Evolutionary conservation across 2,113 vertebrate genomes (phyloP).

Genomic region (Lophotis ruficrista): DNA sequence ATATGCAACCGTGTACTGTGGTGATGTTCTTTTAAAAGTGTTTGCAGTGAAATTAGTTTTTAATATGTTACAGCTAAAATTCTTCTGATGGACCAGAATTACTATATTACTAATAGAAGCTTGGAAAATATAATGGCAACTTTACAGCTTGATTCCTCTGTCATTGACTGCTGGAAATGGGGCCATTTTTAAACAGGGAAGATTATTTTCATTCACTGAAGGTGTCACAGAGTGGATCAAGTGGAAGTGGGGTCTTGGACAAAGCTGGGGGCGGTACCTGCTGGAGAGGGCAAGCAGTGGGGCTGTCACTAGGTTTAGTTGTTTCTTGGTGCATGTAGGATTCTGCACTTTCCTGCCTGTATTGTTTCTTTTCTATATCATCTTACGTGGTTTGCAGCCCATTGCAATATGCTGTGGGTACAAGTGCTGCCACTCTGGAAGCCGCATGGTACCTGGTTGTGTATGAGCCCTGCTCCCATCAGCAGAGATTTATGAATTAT

Average conservation of each 20-base stretch:
- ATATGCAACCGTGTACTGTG: background rate
- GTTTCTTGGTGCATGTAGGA: background rate
- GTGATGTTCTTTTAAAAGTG: background rate
- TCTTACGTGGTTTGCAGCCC: background rate
- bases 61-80: background rate
- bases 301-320: background rate
- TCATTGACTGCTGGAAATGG: background rate
- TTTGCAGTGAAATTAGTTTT: background rate
- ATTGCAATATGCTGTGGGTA: background rate
- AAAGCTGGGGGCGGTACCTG: accelerated
- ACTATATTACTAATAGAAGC: background rate
- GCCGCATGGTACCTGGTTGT: accelerated
- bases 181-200: background rate
- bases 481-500: background rate
- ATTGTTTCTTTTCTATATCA: background rate
- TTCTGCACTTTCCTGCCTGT: background rate
- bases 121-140: background rate
- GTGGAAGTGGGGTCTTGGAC: background rate
- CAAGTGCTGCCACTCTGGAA: background rate
- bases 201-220: background rate
- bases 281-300: background rate
- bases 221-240: background rate
- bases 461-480: background rate
- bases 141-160: background rate
- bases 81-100: background rate